Percentiles rank a stretch among this genome's conserved stretches.
phyloP scores from a whole-genome alignment of 2,888 invertebrate species.

The Thymelicus sylvestris region DNA sequence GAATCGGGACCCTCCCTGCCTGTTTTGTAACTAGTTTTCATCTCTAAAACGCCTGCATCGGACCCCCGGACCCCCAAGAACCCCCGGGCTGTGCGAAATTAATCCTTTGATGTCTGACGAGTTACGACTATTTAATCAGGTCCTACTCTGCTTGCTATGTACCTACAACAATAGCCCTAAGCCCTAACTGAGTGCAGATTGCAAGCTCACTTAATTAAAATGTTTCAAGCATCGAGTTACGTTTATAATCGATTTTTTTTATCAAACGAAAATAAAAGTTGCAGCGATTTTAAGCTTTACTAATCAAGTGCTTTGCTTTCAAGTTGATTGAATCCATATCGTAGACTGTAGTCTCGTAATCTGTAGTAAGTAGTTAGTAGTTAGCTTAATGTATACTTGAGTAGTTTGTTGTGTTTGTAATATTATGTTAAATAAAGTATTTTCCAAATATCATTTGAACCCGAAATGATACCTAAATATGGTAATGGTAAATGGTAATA shows the following conservation, averaged over 20 bases:
- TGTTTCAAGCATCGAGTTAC: neutral
- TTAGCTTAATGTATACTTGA: constrained; percentile 4
- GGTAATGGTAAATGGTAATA: no score
- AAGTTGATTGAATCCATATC: constrained; percentile 68
- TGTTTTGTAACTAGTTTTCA: no score
- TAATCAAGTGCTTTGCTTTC: constrained; percentile 63
- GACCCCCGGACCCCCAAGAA: neutral
- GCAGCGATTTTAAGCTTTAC: neutral
- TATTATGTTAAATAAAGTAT: no score
- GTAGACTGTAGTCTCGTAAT: constrained; percentile 56
- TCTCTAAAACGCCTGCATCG: neutral
- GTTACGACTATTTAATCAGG: constrained; percentile 7
- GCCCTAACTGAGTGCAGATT: neutral
- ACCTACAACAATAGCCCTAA: neutral
- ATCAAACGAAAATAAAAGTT: no score
- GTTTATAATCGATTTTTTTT: neutral
- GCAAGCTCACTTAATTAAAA: neutral
- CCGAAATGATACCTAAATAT: no score
- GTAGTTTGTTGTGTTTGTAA: no score
- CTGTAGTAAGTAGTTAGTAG: constrained; percentile 20
- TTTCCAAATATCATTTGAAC: no score
- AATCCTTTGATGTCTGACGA: constrained; percentile 5
- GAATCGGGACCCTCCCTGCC: neutral
- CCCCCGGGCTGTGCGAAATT: constrained; percentile 6
- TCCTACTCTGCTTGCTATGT: neutral